Evolutionary conservation across 2,113 vertebrate genomes (phyloP).

Genomic region (Pseudonaja textilis): DNA sequence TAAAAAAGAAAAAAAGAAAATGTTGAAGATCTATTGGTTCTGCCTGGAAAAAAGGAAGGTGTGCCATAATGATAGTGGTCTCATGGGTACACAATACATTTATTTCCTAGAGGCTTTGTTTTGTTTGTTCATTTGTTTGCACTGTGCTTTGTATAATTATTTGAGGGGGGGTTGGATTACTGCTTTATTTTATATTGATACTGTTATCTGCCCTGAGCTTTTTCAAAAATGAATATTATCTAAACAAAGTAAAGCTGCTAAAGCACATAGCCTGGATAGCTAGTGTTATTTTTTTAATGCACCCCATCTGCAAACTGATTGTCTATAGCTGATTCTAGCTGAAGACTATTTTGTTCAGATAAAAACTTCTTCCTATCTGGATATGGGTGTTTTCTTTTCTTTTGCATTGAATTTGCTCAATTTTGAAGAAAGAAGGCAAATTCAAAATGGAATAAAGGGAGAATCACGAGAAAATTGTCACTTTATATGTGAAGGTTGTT

Average conservation of each 20-base stretch:
- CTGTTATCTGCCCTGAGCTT: neutral
- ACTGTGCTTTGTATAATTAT: neutral
- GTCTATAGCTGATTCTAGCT: conserved; percentile 55
- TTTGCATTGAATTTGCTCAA: neutral
- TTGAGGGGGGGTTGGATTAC: neutral
- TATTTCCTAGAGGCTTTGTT: neutral
- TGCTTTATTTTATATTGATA: neutral
- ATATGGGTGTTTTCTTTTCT: neutral
- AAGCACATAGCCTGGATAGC: conserved; percentile 53
- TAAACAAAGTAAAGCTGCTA: neutral
- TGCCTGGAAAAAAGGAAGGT: neutral
- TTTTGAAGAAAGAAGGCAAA: neutral
- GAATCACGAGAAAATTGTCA: neutral
- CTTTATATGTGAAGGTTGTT: neutral
- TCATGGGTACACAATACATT: neutral
- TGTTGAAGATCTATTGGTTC: neutral
- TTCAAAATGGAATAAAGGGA: neutral
- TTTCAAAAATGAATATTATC: neutral
- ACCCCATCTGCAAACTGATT: conserved; percentile 60
- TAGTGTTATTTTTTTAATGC: conserved; percentile 51
- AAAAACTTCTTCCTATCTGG: neutral
- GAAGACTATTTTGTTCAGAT: conserved; percentile 22
- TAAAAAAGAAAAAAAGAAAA: neutral
- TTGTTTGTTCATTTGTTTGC: neutral
- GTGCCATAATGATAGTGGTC: neutral